These are phyloP conservation scores for Eulemur coronatus DNA, from an alignment of 2,797 vertebrate species.

Conservation along the genomic window DNA sequence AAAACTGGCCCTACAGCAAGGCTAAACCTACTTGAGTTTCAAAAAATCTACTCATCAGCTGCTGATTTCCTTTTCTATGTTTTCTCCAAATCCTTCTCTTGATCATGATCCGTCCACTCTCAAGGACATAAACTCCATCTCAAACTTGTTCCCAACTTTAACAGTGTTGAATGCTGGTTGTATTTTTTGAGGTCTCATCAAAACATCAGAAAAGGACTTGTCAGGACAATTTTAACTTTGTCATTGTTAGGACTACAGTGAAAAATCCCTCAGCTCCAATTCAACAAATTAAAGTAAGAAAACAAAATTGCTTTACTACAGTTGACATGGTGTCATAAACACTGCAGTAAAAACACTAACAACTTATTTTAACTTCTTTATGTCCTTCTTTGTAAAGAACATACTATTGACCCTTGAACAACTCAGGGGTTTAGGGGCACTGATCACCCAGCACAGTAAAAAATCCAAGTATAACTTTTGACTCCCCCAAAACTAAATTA, in stretches of 20 bases:
- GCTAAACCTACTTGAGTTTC: slow-evolving; percentile 21
- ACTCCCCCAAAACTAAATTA: neutral
- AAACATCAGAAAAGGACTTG: slow-evolving; percentile 41
- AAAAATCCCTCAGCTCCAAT: slow-evolving; percentile 38
- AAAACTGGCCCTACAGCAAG: slow-evolving; percentile 38
- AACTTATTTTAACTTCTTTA: slow-evolving; percentile 43
- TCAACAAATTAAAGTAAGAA: slow-evolving; percentile 43
- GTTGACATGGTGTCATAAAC: neutral
- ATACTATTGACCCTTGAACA: neutral
- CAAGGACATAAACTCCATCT: neutral
- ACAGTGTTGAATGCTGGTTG: slow-evolving; percentile 34
- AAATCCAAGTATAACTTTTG: neutral
- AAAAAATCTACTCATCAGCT: neutral
- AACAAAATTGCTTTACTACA: neutral
- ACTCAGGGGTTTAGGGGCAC: neutral
- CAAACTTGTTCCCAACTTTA: neutral
- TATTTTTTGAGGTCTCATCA: slow-evolving; percentile 21
- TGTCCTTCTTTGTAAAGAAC: slow-evolving; percentile 43
- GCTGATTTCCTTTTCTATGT: slow-evolving; percentile 27
- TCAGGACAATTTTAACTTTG: slow-evolving; percentile 39
- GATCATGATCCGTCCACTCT: neutral
- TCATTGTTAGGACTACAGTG: neutral
- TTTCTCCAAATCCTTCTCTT: slow-evolving; percentile 20
- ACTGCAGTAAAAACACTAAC: neutral
- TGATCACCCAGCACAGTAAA: too few relatives aligned